These are phyloP conservation scores for Baccha elongata DNA, from an alignment of 2,888 invertebrate genomes.

Conservation along the genomic window DNA sequence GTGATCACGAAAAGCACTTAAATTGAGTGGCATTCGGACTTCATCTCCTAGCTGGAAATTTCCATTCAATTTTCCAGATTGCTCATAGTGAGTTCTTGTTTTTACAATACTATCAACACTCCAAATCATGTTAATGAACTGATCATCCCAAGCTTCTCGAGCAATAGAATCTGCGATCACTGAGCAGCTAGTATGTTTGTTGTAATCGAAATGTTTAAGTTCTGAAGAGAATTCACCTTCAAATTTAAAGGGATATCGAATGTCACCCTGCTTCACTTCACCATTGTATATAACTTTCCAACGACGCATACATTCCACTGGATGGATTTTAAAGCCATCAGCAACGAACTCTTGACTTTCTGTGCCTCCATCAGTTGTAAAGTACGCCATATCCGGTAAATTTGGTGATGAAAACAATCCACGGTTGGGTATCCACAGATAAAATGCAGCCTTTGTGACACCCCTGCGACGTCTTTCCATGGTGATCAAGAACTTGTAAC, in stretches of 20 bases:
- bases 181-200: slow-evolving; percentile 87
- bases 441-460: slow-evolving; percentile 87
- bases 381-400: slow-evolving; percentile 88
- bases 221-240: slow-evolving; percentile 86
- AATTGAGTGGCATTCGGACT: slow-evolving; percentile 82
- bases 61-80: slow-evolving; percentile 87
- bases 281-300: slow-evolving; percentile 89
- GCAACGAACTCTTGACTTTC: slow-evolving; percentile 85
- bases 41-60: slow-evolving; percentile 84
- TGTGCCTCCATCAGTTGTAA: slow-evolving; percentile 80
- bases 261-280: slow-evolving; percentile 83
- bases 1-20: slow-evolving; percentile 90
- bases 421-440: slow-evolving; percentile 86
- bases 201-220: slow-evolving; percentile 88
- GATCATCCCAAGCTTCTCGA: slow-evolving; percentile 87
- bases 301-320: slow-evolving; percentile 88
- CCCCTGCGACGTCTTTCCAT: slow-evolving; percentile 87
- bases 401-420: slow-evolving; percentile 88
- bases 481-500: slow-evolving; percentile 87
- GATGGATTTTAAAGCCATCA: slow-evolving; percentile 87
- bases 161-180: slow-evolving; percentile 89
- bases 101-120: slow-evolving; percentile 83
- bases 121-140: slow-evolving; percentile 86
- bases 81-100: slow-evolving; percentile 91
- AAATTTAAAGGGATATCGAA: slow-evolving; percentile 85